Evolutionary conservation across 2,797 vertebrate genomes (phyloP).

Genomic region (Perodicticus potto): DNA sequence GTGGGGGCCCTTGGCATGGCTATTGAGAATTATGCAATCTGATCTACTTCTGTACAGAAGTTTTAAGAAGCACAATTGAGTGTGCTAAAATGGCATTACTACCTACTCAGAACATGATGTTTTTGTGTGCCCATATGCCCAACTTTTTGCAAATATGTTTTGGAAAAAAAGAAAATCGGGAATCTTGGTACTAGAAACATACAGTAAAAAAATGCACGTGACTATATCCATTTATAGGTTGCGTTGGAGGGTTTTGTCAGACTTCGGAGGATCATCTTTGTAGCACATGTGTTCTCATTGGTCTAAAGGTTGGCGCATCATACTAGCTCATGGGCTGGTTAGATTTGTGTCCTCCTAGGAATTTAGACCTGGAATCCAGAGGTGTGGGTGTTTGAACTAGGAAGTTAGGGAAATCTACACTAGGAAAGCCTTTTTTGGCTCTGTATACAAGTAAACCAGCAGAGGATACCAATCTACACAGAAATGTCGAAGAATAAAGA

Average conservation of each 20-base stretch:
- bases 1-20: background rate
- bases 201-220: background rate
- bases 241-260: background rate
- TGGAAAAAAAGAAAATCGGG: conserved; percentile 27
- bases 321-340: background rate
- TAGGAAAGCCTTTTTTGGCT: background rate
- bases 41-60: background rate
- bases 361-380: conserved; percentile 17
- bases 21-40: background rate
- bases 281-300: background rate
- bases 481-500: background rate
- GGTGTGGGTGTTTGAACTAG: background rate
- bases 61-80: background rate
- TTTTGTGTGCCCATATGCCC: conserved; percentile 25
- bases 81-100: conserved; percentile 53
- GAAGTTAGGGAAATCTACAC: background rate
- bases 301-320: background rate
- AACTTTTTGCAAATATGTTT: conserved; percentile 54
- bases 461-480: background rate
- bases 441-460: background rate
- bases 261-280: background rate
- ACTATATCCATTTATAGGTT: background rate
- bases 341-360: conserved; percentile 12
- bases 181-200: conserved; percentile 6
- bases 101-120: conserved; percentile 46